Conservation (phyloP, 2,797 vertebrate genomes). For the Alosa sapidissima region DNA sequence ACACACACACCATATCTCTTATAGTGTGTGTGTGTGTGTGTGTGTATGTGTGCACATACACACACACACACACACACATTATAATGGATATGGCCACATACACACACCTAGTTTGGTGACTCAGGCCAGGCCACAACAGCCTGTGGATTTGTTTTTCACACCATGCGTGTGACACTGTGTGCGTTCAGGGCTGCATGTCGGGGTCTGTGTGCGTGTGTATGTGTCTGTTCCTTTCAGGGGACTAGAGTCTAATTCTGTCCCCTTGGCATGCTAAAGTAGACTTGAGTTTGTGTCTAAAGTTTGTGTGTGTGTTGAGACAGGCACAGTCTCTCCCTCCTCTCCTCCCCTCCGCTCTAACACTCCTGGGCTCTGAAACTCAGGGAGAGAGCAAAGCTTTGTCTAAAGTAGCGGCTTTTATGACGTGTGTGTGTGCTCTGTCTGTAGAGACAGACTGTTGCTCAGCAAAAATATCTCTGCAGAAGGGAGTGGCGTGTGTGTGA, state of each 20-base stretch:
- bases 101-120: constrained; percentile 22
- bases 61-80: constrained; percentile 20
- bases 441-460: neutral
- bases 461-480: constrained; percentile 12
- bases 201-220: constrained; percentile 18
- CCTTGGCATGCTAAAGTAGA: constrained; percentile 58
- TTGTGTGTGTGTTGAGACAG: constrained; percentile 62
- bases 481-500: neutral
- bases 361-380: neutral
- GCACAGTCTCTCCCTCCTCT: neutral
- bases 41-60: constrained; percentile 8
- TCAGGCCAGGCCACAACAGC: neutral
- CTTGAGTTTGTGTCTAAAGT: constrained; percentile 83
- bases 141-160: neutral
- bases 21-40: no score
- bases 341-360: neutral
- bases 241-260: constrained; percentile 23
- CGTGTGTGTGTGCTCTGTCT: neutral
- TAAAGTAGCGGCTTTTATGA: neutral
- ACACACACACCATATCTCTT: neutral
- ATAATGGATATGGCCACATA: neutral
- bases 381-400: neutral
- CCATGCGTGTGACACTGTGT: constrained; percentile 20
- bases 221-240: neutral
- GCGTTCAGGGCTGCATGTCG: neutral